phyloP scores from a whole-genome alignment of 2,113 vertebrate species.

The Pseudopipra pipra region DNA sequence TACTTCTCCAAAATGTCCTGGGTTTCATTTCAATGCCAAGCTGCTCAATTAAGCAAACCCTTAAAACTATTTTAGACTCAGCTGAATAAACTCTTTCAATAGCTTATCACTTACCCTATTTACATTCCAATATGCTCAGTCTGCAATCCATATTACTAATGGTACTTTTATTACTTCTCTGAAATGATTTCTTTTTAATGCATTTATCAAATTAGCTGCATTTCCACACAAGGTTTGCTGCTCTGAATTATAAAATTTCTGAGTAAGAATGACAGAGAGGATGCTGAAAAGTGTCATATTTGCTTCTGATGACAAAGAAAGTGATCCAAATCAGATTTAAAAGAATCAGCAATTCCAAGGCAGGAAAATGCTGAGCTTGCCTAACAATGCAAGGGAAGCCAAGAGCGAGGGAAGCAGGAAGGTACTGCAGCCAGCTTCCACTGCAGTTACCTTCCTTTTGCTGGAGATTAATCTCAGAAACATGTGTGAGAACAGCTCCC shows the following conservation, averaged over 20 bases:
- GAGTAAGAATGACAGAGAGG: neutral
- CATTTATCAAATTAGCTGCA: neutral
- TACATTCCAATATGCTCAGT: neutral
- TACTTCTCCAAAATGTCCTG: neutral
- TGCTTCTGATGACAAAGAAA: neutral
- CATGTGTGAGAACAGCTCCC: neutral
- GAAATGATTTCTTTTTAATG: neutral
- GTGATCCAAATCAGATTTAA: neutral
- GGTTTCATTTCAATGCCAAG: neutral
- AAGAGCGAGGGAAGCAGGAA: neutral
- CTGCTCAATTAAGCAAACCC: neutral
- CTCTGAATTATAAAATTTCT: neutral
- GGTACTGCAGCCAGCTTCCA: neutral
- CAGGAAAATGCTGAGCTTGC: neutral
- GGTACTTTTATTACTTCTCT: neutral
- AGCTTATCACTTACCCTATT: neutral
- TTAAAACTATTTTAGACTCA: neutral
- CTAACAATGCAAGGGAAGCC: rapidly evolving
- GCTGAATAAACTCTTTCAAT: neutral
- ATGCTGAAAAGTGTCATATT: neutral
- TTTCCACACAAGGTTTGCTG: neutral
- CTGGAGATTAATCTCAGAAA: neutral
- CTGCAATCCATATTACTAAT: neutral
- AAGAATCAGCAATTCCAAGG: neutral
- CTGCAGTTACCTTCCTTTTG: neutral